A percentile compares a stretch with the other conserved stretches of the same genome.
Conservation (phyloP, 2,797 vertebrate species). For the Rhabdomys pumilio region DNA sequence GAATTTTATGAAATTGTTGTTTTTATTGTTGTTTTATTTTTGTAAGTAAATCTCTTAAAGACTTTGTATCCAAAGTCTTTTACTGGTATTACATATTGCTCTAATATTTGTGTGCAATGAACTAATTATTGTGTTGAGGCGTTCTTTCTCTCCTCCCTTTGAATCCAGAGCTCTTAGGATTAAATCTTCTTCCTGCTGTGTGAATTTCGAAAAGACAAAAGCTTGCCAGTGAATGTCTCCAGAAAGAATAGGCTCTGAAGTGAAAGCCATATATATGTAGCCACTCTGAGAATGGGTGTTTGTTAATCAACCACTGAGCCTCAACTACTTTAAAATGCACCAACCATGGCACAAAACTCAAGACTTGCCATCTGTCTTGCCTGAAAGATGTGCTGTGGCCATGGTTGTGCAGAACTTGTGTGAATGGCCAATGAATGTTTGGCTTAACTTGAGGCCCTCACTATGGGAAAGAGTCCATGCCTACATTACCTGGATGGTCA, state of each 20-base stretch:
- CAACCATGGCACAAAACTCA: background rate
- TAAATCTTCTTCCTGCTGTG: background rate
- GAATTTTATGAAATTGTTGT: background rate
- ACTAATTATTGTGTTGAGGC: background rate
- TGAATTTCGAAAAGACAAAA: slow-evolving; percentile 9
- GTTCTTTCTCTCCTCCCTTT: background rate
- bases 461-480: background rate
- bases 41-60: slow-evolving; percentile 16
- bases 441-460: background rate
- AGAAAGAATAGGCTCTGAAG: background rate
- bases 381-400: no score
- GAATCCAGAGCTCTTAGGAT: background rate
- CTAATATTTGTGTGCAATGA: slow-evolving; percentile 3
- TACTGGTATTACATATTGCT: slow-evolving; percentile 2
- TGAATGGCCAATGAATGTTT: background rate
- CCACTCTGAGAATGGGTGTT: accelerated
- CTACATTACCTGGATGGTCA: no score
- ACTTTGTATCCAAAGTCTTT: background rate
- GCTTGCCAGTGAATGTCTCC: background rate
- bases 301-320: background rate
- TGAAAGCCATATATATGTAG: accelerated
- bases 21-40: background rate
- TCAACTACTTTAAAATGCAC: background rate
- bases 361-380: background rate
- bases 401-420: background rate